A percentile compares a stretch with the other conserved stretches of the same genome.
Evolutionary conservation across 1,140 invertebrate genomes (phyloP).

Genomic region (Bombyx mandarina): DNA sequence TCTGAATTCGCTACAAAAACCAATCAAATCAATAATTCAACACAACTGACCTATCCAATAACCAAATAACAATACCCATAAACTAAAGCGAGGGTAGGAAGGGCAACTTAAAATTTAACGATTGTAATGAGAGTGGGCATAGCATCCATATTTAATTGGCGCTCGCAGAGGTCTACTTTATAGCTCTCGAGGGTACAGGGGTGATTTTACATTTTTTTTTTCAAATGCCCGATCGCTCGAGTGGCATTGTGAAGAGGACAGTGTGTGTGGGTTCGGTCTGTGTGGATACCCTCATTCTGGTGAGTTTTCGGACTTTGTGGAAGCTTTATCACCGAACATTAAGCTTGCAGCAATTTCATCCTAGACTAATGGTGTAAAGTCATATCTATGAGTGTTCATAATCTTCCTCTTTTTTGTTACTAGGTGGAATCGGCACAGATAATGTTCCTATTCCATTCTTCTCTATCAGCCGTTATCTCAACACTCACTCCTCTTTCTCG

Average conservation of each 20-base stretch:
- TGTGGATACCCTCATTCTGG: constrained; percentile 15
- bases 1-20: background rate
- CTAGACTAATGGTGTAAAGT: background rate
- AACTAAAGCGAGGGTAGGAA: constrained; percentile 18
- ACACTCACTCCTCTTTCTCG: too few relatives aligned
- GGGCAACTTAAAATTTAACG: constrained; percentile 37
- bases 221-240: constrained; percentile 58
- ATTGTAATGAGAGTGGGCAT: constrained; percentile 51
- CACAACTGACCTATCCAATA: constrained; percentile 16
- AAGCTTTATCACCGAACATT: too few relatives aligned
- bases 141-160: constrained; percentile 65
- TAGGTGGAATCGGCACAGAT: too few relatives aligned
- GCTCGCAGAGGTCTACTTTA: constrained; percentile 43
- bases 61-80: constrained; percentile 14
- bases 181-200: constrained; percentile 39
- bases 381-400: background rate
- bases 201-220: constrained; percentile 60
- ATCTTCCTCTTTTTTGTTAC: too few relatives aligned
- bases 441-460: too few relatives aligned
- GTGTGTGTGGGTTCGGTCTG: constrained; percentile 18
- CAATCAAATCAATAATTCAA: constrained; percentile 12
- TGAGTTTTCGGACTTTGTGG: too few relatives aligned
- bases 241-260: constrained; percentile 63
- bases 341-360: too few relatives aligned
- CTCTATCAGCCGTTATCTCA: too few relatives aligned